Conservation (phyloP, 2,888 invertebrate species). For the Agrypnus murinus region DNA sequence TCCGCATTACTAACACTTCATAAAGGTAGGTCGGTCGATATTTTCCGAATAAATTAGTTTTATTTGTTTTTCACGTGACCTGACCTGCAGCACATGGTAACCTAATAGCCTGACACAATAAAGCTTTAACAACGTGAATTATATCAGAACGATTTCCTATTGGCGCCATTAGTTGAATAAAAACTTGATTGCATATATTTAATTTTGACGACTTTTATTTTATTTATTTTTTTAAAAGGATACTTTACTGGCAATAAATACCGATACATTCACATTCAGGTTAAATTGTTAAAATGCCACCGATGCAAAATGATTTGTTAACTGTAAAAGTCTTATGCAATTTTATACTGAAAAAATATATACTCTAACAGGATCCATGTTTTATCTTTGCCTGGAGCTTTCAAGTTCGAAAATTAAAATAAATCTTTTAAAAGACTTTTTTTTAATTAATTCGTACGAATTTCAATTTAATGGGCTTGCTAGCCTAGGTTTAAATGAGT, state of each 20-base stretch:
- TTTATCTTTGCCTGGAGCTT: background rate
- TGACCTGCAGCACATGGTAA: conserved; percentile 47
- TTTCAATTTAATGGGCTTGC: background rate
- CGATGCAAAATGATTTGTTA: conserved; percentile 2
- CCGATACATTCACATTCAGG: conserved; percentile 2
- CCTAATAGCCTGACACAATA: conserved; percentile 46
- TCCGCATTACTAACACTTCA: conserved; percentile 54
- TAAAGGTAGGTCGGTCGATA: conserved; percentile 62
- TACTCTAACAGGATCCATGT: conserved; percentile 2
- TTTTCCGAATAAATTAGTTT: conserved; percentile 54
- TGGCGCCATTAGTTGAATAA: conserved; percentile 20
- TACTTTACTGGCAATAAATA: conserved; percentile 14
- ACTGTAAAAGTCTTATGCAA: conserved; percentile 16
- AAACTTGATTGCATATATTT: conserved; percentile 12
- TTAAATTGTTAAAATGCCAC: conserved; percentile 7
- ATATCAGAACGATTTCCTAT: conserved; percentile 19
- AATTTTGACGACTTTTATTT: conserved; percentile 4
- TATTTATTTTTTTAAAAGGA: conserved; percentile 2
- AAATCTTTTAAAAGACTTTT: background rate
- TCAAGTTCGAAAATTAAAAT: too few relatives aligned
- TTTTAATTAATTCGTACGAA: conserved; percentile 15
- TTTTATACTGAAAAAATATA: conserved; percentile 20
- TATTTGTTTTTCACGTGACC: conserved; percentile 52
- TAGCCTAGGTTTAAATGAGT: too few relatives aligned
- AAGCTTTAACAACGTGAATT: conserved; percentile 29